These are phyloP conservation scores for Sparidentex hasta DNA, from an alignment of 2,797 vertebrate genomes.

Conservation along the genomic window DNA sequence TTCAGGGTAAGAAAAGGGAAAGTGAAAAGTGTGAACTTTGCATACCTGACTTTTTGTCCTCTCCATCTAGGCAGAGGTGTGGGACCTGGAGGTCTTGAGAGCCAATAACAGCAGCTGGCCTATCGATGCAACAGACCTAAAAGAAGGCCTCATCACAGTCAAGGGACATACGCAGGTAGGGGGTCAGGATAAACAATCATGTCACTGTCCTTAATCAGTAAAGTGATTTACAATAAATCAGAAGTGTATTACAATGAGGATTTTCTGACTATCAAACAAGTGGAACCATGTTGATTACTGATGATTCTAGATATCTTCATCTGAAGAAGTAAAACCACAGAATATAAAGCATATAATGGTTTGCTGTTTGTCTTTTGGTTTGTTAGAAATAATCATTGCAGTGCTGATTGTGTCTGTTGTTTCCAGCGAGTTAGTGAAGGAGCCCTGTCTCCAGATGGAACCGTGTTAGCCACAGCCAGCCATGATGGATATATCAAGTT, in stretches of 20 bases:
- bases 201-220: background rate
- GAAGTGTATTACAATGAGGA: background rate
- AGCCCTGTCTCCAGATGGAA: slow-evolving; percentile 97
- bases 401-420: background rate
- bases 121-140: slow-evolving; percentile 89
- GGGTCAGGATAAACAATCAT: background rate
- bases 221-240: no score
- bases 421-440: slow-evolving; percentile 95
- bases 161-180: slow-evolving; percentile 94
- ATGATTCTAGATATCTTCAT: background rate
- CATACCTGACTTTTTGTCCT: background rate
- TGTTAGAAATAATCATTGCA: background rate
- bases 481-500: slow-evolving; percentile 99
- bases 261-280: background rate
- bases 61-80: slow-evolving; percentile 92
- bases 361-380: background rate
- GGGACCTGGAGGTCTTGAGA: slow-evolving; percentile 95
- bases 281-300: background rate
- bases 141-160: slow-evolving; percentile 95
- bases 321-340: background rate
- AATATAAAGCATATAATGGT: no score
- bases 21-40: background rate
- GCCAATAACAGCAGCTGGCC: slow-evolving; percentile 92
- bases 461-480: slow-evolving; percentile 96
- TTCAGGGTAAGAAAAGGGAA: background rate